Evolutionary conservation across 2,888 invertebrate genomes (phyloP), one percentile per base, ranked within the genome.

Genomic region (Xylocampa areola): DNA sequence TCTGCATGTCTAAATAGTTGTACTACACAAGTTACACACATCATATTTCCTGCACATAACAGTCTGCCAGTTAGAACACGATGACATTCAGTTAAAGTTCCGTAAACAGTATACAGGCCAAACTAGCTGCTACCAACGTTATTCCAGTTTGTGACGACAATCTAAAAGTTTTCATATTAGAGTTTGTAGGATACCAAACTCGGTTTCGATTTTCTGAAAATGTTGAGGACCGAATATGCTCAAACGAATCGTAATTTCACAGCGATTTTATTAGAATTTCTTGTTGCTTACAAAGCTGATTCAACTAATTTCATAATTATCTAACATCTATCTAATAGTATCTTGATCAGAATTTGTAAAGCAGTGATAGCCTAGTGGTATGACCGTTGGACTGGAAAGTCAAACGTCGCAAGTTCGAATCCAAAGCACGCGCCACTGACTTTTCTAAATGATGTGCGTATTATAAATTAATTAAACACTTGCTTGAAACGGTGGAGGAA

Each of bases 61-160:
- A 45, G 32, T 16, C 17, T 19, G 29, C 2, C 11, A 2, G 17
- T 5, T 11, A 8, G 39, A 16, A 54, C 36, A 33, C 30, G 49
- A 43, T 62, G 65, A 62, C 65, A 62, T 66, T 30, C 62, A 67
- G 55, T 61, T 61, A 61, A 65, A 65, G 54, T 65, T 65, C 6
- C 10, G 13, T 19, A 21, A 14, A 30, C 13, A 23, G 36, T 3
- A 4, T 39, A 40, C 63, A 35, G 30, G 49, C 55, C 47, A 43
- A 67, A 65, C 53, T 65, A 65, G 55, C 65, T 35, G 14, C 35
- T 14, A 4, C 17, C 21, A 36, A 43, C 33, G 30, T 16, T 55
- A 36, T 45, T 25, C 36, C 36, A 41, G 48, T 36, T 17, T 30
- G 49, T 47, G 62, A 50, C 68, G 50, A 49, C 45, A 41, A 27